Evolutionary conservation across 2,113 vertebrate species (phyloP).

Genomic region (Aepyceros melampus): DNA sequence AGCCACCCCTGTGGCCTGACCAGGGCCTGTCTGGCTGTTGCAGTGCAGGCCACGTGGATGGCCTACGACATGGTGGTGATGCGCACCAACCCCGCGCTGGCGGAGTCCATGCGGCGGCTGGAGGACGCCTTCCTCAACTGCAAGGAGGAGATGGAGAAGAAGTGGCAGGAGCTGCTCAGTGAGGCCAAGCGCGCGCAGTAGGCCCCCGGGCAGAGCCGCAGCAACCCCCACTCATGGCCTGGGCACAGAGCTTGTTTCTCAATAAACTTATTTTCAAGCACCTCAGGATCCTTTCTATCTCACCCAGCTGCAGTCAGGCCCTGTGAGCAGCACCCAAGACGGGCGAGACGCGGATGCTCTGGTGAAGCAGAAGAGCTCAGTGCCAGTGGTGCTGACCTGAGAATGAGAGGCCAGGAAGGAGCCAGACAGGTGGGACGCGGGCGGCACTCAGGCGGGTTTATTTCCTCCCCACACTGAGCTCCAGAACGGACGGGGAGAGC

Average conservation of each 20-base stretch:
- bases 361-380: not conserved
- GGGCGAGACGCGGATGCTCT: not conserved
- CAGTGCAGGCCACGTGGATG: conserved; percentile 89
- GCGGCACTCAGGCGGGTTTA: not conserved
- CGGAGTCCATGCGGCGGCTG: conserved; percentile 76
- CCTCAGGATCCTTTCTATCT: not conserved
- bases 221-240: not conserved
- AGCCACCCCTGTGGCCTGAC: not conserved
- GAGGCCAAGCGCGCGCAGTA: conserved; percentile 57
- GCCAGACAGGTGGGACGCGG: too few relatives aligned
- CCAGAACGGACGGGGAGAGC: not conserved
- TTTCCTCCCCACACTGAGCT: not conserved
- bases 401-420: not conserved
- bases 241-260: not conserved
- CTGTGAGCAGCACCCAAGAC: not conserved
- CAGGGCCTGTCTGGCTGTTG: conserved; percentile 44
- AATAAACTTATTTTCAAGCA: conserved; percentile 65
- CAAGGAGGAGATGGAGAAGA: conserved; percentile 81
- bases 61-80: conserved; percentile 85
- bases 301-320: not conserved
- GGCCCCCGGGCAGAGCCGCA: not conserved
- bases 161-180: conserved; percentile 68
- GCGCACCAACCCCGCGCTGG: conserved; percentile 82
- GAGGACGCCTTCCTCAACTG: conserved; percentile 81
- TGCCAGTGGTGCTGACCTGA: not conserved